Evolutionary conservation across 2,888 invertebrate species (phyloP), one percentile per base, ranked within the genome.

Genomic region (Halictus quadricinctus): DNA sequence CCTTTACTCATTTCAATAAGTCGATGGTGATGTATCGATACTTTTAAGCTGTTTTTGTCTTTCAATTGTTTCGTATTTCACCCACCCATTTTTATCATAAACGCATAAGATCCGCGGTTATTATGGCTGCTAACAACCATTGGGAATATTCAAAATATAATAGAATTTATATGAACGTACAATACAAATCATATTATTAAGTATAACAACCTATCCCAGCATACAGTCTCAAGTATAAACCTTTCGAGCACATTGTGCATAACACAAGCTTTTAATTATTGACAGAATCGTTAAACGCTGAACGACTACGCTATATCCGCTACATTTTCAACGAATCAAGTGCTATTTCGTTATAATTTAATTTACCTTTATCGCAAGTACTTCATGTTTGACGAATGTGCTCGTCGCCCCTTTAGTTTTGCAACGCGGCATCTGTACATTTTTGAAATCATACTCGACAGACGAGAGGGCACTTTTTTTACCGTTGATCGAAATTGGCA

Each of bases 341-440:
- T n/a, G n/a, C 58, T n/a, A n/a, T 58, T 58, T n/a, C 58, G n/a
- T 25, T 58, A 58, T 58, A 58, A 58, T 58, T 58, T 58, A 58
- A 58, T 12, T 58, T 12, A 58, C 58, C 12, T 58, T n/a, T n/a
- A n/a, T n/a, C 5, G n/a, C n/a, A n/a, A 21, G 10, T 12, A n/a
- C 58, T 58, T 0, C 58, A 12, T 58, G n/a, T 12, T 58, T n/a
- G 12, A 58, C n/a, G 58, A 58, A n/a, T 4, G n/a, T 58, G n/a
- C 58, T 58, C 58, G 12, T 12, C 5, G n/a, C 12, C 58, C 3
- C 5, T 58, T 58, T 58, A 58, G n/a, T n/a, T 58, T 58, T 58
- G n/a, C 58, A 58, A n/a, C 58, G 58, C n/a, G n/a, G n/a, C 58
- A 25, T 54, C 54, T n/a, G n/a, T n/a, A 12, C n/a, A 12, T 3